A percentile compares a stretch with the other conserved stretches of the same genome.
These are phyloP conservation scores for Scotopteryx bipunctaria DNA, from an alignment of 2,888 invertebrate species.

Conservation along the genomic window DNA sequence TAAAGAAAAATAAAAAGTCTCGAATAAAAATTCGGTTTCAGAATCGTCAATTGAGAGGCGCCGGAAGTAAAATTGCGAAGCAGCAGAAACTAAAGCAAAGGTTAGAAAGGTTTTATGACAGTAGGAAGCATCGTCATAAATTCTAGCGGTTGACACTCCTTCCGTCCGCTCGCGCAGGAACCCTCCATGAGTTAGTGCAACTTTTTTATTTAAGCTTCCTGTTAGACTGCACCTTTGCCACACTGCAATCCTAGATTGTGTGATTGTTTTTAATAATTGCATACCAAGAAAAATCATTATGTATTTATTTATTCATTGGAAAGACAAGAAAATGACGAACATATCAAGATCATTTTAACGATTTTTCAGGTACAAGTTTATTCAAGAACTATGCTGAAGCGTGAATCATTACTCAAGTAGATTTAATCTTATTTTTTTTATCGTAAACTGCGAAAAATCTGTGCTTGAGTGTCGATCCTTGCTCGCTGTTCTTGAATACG, in stretches of 20 bases:
- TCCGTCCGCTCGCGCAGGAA: conserved; percentile 60
- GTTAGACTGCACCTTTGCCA: conserved; percentile 4
- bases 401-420: too few relatives aligned
- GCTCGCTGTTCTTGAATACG: too few relatives aligned
- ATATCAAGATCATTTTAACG: too few relatives aligned
- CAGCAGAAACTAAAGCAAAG: conserved; percentile 34
- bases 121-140: conserved; percentile 63
- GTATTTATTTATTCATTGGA: too few relatives aligned
- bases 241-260: not conserved
- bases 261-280: not conserved
- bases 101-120: conserved; percentile 45
- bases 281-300: too few relatives aligned
- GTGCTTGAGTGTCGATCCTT: too few relatives aligned
- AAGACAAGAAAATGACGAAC: too few relatives aligned
- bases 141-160: conserved; percentile 54
- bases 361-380: too few relatives aligned
- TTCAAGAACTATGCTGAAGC: too few relatives aligned
- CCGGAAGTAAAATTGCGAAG: conserved; percentile 35
- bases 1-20: too few relatives aligned
- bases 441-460: too few relatives aligned
- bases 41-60: conserved; percentile 5
- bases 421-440: too few relatives aligned
- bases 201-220: conserved; percentile 42
- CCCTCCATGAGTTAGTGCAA: conserved; percentile 42
- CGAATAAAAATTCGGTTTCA: not conserved